Conservation (phyloP, 2,113 vertebrate species). For the Actenoides hombroni region DNA sequence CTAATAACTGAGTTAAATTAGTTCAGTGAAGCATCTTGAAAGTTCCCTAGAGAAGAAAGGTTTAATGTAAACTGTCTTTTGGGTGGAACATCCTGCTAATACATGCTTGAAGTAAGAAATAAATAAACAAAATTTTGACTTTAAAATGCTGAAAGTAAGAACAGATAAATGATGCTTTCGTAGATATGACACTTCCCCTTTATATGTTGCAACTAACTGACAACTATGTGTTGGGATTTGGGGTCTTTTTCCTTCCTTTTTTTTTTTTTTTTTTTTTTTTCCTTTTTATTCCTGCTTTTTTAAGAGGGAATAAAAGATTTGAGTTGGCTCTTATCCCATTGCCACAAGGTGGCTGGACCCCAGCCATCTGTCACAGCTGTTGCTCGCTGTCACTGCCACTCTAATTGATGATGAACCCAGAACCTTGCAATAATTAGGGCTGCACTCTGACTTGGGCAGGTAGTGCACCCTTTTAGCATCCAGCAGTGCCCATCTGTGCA, state of each 20-base stretch:
- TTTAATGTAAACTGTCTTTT: constrained; percentile 14
- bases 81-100: constrained; percentile 11
- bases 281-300: neutral
- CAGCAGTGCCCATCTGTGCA: constrained; percentile 88
- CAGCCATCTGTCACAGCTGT: constrained; percentile 95
- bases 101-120: constrained; percentile 42
- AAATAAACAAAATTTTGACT: constrained; percentile 65
- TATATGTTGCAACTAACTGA: constrained; percentile 54
- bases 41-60: constrained; percentile 30
- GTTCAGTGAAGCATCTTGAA: constrained; percentile 14
- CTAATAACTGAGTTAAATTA: constrained; percentile 18
- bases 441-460: constrained; percentile 86
- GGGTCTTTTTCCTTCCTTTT: neutral
- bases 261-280: neutral
- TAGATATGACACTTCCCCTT: constrained; percentile 13
- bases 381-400: constrained; percentile 85
- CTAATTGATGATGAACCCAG: constrained; percentile 93
- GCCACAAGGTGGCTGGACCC: constrained; percentile 85
- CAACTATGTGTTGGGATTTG: neutral
- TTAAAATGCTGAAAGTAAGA: constrained; percentile 37
- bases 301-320: constrained; percentile 74
- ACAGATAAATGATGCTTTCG: constrained; percentile 49
- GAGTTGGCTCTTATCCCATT: constrained; percentile 84
- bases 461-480: constrained; percentile 89
- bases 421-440: constrained; percentile 87